Evolutionary conservation across 2,113 vertebrate species (phyloP).

Genomic region (Solea senegalensis): DNA sequence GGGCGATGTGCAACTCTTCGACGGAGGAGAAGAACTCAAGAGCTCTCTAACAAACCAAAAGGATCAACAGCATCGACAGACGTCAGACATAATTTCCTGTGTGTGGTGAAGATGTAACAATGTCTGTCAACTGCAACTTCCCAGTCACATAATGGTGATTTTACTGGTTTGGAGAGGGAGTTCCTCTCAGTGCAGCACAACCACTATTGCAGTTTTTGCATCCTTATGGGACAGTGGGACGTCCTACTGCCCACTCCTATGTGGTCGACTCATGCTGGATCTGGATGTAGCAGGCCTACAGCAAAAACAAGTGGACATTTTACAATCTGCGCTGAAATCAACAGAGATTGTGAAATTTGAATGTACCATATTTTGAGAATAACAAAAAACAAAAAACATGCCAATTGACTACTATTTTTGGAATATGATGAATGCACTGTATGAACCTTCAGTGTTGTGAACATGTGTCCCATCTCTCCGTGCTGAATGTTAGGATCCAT

Average conservation of each 20-base stretch:
- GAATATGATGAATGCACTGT: no score
- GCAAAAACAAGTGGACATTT: conserved; percentile 36
- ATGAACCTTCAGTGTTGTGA: conserved; percentile 94
- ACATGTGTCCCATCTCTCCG: conserved; percentile 96
- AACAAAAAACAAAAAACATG: no score
- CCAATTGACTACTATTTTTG: no score
- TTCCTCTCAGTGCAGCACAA: not conserved
- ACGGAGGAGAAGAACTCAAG: not conserved
- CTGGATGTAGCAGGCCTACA: conserved; percentile 95
- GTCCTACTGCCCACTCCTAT: conserved; percentile 60
- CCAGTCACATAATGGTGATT: not conserved
- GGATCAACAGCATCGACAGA: not conserved
- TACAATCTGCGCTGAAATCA: not conserved
- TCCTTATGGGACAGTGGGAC: no score
- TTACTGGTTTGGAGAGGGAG: not conserved
- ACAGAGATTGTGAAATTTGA: no score
- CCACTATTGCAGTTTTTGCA: not conserved
- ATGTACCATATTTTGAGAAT: no score
- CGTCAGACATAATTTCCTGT: not conserved
- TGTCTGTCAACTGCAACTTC: conserved; percentile 9
- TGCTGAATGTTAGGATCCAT: conserved; percentile 96
- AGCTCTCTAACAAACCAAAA: not conserved
- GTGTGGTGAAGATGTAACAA: not conserved
- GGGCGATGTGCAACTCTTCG: not conserved
- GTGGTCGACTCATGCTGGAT: conserved; percentile 92